phyloP scores from a whole-genome alignment of 2,797 vertebrate genomes.

The Hemitrygon akajei region DNA sequence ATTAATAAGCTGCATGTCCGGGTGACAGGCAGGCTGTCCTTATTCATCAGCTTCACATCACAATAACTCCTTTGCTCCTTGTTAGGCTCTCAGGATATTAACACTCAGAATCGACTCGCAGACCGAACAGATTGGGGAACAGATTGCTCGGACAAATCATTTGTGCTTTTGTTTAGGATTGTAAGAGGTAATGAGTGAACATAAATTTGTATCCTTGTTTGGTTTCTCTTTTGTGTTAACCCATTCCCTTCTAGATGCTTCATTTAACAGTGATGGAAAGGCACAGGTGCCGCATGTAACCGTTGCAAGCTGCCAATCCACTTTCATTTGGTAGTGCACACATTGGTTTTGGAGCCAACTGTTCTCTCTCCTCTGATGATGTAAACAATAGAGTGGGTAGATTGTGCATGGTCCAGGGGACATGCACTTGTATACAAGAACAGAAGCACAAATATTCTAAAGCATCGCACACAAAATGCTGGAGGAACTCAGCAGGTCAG shows the following conservation, averaged over 20 bases:
- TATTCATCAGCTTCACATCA: conserved; percentile 43
- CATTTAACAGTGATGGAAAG: conserved; percentile 9
- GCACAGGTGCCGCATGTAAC: neutral
- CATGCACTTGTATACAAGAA: neutral
- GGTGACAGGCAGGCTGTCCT: conserved; percentile 32
- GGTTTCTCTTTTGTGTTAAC: conserved; percentile 28
- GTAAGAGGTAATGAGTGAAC: conserved; percentile 34
- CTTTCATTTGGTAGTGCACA: neutral
- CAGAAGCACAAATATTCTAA: neutral
- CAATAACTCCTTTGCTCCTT: conserved; percentile 53
- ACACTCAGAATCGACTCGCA: conserved; percentile 46
- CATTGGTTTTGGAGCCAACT: neutral
- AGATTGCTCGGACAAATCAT: conserved; percentile 48
- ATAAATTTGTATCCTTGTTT: conserved; percentile 29
- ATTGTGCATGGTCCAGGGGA: neutral
- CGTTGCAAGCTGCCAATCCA: neutral
- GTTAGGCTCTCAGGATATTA: conserved; percentile 58
- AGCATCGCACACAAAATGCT: too few species aligned
- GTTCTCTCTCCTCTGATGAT: neutral
- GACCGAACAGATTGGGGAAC: conserved; percentile 48
- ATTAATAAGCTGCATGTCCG: conserved; percentile 31
- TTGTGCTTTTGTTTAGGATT: conserved; percentile 41
- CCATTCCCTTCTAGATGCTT: conserved; percentile 22
- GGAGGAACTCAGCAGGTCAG: too few species aligned
- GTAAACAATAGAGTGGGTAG: neutral